Conservation (phyloP, 2,888 invertebrate species). For the Tetrapedia diversipes region DNA sequence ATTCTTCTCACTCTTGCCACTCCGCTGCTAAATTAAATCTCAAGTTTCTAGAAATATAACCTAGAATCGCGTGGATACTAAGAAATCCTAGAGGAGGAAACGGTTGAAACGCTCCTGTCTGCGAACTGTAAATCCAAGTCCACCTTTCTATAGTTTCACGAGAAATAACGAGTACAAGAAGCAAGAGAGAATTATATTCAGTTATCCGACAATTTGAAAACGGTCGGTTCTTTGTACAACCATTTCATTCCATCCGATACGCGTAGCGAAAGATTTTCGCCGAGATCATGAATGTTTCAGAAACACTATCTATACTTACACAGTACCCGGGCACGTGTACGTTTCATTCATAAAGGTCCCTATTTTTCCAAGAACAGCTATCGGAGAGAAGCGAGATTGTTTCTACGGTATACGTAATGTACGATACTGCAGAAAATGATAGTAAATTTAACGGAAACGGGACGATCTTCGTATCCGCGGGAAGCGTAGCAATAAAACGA, state of each 20-base stretch:
- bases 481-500: neutral
- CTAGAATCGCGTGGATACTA: constrained; percentile 4
- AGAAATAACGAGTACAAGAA: neutral
- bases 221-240: neutral
- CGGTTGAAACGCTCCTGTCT: neutral
- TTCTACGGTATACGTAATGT: constrained; percentile 49
- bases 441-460: constrained; percentile 33
- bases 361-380: constrained; percentile 41
- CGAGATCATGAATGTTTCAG: constrained; percentile 50
- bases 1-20: neutral
- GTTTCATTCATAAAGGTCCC: constrained; percentile 36
- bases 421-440: constrained; percentile 42
- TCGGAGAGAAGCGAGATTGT: constrained; percentile 30
- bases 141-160: neutral
- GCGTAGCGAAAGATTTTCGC: neutral
- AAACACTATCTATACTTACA: neutral
- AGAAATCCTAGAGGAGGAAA: neutral
- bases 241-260: constrained; percentile 9
- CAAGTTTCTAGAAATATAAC: constrained; percentile 7
- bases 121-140: constrained; percentile 12
- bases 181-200: too few species aligned
- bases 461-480: constrained; percentile 12
- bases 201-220: neutral
- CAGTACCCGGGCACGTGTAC: too few species aligned
- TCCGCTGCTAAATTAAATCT: constrained; percentile 29